Percentiles rank a stretch among this genome's conserved stretches.
These are phyloP conservation scores for Diplodus puntazzo DNA, from an alignment of 2,797 vertebrate species.

Conservation along the genomic window DNA sequence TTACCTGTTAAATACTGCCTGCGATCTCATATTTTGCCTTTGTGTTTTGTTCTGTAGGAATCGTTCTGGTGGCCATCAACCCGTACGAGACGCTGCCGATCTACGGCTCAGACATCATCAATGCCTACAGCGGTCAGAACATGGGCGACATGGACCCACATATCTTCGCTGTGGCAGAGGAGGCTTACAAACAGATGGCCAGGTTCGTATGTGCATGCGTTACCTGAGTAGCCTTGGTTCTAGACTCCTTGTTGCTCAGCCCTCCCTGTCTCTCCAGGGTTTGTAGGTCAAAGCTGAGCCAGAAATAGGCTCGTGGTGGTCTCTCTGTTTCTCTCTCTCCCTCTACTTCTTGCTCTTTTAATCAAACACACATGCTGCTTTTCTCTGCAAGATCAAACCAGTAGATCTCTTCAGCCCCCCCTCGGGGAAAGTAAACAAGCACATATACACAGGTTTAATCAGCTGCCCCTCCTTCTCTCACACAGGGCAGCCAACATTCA, in stretches of 20 bases:
- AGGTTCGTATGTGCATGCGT: slow-evolving; percentile 87
- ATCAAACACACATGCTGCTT: background rate
- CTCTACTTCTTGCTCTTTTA: background rate
- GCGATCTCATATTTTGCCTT: background rate
- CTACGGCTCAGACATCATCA: slow-evolving; percentile 98
- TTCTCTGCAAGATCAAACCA: slow-evolving; percentile 10
- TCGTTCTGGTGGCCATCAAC: slow-evolving; percentile 98
- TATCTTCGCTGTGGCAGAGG: slow-evolving; percentile 98
- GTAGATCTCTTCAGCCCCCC: background rate
- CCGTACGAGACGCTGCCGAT: slow-evolving; percentile 97
- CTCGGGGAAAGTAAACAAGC: background rate
- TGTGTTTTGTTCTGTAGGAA: slow-evolving; percentile 83
- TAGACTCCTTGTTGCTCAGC: slow-evolving; percentile 45
- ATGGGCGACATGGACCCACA: slow-evolving; percentile 99
- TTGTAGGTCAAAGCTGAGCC: slow-evolving; percentile 82
- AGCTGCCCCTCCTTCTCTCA: no score
- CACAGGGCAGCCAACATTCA: background rate
- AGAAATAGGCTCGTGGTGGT: slow-evolving; percentile 75
- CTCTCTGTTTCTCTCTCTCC: slow-evolving; percentile 37
- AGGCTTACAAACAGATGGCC: slow-evolving; percentile 99
- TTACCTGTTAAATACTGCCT: background rate
- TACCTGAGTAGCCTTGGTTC: slow-evolving; percentile 60
- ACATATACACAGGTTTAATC: background rate
- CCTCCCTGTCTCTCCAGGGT: slow-evolving; percentile 48
- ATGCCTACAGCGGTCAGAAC: slow-evolving; percentile 98